Base-by-base conservation (phyloP, 2,113 vertebrate species). In the Shinisaurus crocodilurus region DNA sequence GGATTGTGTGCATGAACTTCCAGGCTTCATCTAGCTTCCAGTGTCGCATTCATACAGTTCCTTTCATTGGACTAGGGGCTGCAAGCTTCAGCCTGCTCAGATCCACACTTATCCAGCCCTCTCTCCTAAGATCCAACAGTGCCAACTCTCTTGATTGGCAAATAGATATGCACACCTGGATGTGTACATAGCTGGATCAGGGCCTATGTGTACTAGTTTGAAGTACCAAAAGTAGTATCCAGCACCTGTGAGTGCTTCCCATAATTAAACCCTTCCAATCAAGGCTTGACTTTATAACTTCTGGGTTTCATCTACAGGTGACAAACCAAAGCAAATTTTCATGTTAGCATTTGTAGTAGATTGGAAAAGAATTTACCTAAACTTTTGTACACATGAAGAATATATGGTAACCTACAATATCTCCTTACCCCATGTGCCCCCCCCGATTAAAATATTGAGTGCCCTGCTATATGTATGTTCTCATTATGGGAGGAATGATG, bases 261-360 rank as follows among this genome's bases (percentile, higher is more conserved):
- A 40, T 48, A 54, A 74, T 37, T 18, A n/a, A 32, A 40, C 60
- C 23, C 12, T 74, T 57, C 23, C 18, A 27, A 12, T 29, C 15
- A 72, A 57, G 20, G 20, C 45, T 29, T 40, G 18, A 20, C 3
- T 48, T 48, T 43, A 50, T 70, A 57, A 40, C 50, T 91, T 5
- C 77, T 0, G 16, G 76, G 2, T 25, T 69, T 34, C 0, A 0
- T 32, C 7, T 80, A 2, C 25, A 48, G 20, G 1, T 29, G 74
- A 57, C 48, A 81, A 37, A 67, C 29, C 32, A 45, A 86, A 82
- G 4, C 15, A 15, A 84, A 32, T 74, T 50, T 20, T 43, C 25
- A 16, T 45, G 75, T 81, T 91, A 37, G 76, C 48, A 12, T 0
- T 84, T 40, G 27, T 80, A n/a, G 87, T 93, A 90, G 88, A 91